Evolutionary conservation across 2,797 vertebrate genomes (phyloP), one percentile per base, ranked within the genome.

Genomic region (Dromococcyx pavoninus): DNA sequence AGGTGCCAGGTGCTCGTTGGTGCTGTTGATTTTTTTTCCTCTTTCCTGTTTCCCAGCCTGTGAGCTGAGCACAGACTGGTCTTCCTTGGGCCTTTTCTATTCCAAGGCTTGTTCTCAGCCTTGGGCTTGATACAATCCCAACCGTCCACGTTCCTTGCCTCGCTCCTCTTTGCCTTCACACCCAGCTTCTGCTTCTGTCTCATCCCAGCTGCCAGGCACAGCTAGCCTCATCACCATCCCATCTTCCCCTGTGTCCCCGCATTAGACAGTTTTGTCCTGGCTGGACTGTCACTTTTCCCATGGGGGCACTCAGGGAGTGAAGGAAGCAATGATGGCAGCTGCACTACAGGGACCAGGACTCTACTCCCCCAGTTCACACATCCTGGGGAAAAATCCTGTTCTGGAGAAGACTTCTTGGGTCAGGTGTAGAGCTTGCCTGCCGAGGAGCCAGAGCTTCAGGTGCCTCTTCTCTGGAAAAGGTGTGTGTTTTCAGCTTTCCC

Each of bases 1-100:
- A 50, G 41, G 37, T 17, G 28, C 50, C 25, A 27, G 50, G 13
- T 51, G 50, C 37, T 32, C 5, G 1, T 65, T 81, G 0, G 0
- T 76, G 39, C 32, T 73, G 27, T 27, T 56, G 46, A 2, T 58
- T 76, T 62, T 24, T 78, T 16, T 46, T 85, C 28, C 33, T 6
- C 12, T 66, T 13, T 57, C 15, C 70, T n/a, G 7, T 60, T 71
- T 48, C 43, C 17, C 8, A 5, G 21, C 18, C 54, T 61, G 25
- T 57, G 23, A 71, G 48, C 41, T 80, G 58, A 81, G 35, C n/a
- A n/a, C 22, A 33, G 21, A 41, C 30, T 28, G 28, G 19, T 71
- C 23, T 22, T 91, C 33, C 43, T 81, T 24, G 48, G 30, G 5
- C 60, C 48, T 33, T 76, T 61, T 25, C 17, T 73, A 27, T 90